Evolutionary conservation across 1,140 invertebrate genomes (phyloP).

Genomic region (Drosophila paulistorum): DNA sequence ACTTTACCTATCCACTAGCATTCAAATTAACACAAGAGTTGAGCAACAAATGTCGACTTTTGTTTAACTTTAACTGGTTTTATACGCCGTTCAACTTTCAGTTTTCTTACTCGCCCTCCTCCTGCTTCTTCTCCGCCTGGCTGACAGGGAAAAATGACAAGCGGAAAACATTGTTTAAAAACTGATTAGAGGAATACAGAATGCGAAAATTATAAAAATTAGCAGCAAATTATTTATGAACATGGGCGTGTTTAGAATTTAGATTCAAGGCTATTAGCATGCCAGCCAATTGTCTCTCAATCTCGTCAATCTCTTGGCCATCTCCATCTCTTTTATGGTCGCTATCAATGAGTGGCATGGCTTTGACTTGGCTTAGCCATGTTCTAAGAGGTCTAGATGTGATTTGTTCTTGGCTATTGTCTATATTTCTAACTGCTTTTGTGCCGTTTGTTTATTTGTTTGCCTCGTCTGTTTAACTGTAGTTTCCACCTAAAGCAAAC

Average conservation of each 20-base stretch:
- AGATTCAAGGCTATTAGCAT: slow-evolving; percentile 52
- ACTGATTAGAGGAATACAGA: slow-evolving; percentile 43
- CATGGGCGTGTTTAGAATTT: slow-evolving; percentile 36
- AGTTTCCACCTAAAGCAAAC: slow-evolving; percentile 47
- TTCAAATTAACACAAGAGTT: slow-evolving; percentile 12
- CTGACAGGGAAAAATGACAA: slow-evolving; percentile 45
- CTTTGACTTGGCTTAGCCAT: background rate
- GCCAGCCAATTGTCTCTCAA: slow-evolving; percentile 23
- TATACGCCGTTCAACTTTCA: slow-evolving; percentile 53
- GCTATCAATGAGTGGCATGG: slow-evolving; percentile 18
- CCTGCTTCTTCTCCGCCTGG: background rate
- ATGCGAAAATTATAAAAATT: slow-evolving; percentile 50
- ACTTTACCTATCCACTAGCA: slow-evolving; percentile 19
- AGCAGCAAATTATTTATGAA: slow-evolving; percentile 61
- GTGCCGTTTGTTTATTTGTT: slow-evolving; percentile 31
- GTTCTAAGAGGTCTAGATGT: background rate
- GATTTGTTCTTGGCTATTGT: slow-evolving; percentile 32
- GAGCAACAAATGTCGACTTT: slow-evolving; percentile 41
- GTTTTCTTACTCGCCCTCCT: slow-evolving; percentile 31
- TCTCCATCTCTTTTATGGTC: slow-evolving; percentile 37
- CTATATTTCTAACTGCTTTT: slow-evolving; percentile 58
- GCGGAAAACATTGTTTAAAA: slow-evolving; percentile 59
- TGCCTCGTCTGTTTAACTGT: slow-evolving; percentile 34
- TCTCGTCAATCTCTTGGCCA: slow-evolving; percentile 22
- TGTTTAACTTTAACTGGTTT: slow-evolving; percentile 48